These are phyloP conservation scores for Helicoverpa zea DNA, from an alignment of 1,140 invertebrate genomes.

Conservation along the genomic window DNA sequence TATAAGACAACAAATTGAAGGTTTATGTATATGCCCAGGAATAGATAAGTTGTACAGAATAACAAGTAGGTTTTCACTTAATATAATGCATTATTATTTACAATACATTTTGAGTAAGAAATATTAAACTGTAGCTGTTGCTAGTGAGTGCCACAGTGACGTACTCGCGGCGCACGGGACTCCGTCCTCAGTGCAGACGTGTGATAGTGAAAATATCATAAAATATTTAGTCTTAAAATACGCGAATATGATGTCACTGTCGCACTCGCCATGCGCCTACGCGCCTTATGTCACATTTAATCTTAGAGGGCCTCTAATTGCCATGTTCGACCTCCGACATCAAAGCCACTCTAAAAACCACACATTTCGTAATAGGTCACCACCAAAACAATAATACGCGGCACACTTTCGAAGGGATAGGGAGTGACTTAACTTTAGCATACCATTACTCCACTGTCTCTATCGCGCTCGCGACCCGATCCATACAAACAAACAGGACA, in stretches of 20 bases:
- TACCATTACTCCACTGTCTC: conserved; percentile 63
- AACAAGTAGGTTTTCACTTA: no score
- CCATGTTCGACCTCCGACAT: conserved; percentile 60
- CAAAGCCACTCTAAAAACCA: conserved; percentile 60
- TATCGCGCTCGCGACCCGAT: conserved; percentile 59
- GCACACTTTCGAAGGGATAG: conserved; percentile 77
- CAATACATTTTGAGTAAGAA: no score
- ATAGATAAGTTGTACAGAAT: no score
- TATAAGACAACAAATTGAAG: no score
- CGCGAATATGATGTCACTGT: conserved; percentile 73
- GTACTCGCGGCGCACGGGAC: neutral
- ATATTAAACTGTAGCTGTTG: no score
- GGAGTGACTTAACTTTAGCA: conserved; percentile 71
- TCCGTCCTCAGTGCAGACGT: neutral
- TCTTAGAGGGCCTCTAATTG: conserved; percentile 63
- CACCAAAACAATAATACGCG: conserved; percentile 81
- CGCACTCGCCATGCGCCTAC: conserved; percentile 64
- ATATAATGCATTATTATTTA: no score
- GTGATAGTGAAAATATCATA: conserved; percentile 49
- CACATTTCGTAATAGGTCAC: conserved; percentile 79
- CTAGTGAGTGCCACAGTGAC: neutral
- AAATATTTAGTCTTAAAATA: conserved; percentile 68
- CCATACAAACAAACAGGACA: conserved; percentile 61
- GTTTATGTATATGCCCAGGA: no score
- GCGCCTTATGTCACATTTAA: conserved; percentile 71